phyloP scores from a whole-genome alignment of 2,797 vertebrate species.

The Pangasius macronema region DNA sequence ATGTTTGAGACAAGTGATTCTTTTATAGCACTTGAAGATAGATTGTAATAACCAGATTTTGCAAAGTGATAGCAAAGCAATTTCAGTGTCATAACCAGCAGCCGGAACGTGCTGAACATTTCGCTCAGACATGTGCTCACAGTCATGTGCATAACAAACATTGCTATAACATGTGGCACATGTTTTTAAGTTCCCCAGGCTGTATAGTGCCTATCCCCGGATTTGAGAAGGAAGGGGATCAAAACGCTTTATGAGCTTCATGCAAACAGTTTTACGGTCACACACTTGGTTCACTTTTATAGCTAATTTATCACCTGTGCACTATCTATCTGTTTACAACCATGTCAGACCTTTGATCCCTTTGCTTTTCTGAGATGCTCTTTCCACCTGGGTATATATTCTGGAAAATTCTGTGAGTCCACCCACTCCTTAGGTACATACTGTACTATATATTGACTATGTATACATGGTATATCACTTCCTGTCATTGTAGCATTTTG shows the following conservation, averaged over 20 bases:
- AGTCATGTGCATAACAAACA: not conserved
- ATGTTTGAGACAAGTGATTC: not conserved
- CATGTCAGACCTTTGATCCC: slow-evolving; percentile 33
- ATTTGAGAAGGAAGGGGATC: not conserved
- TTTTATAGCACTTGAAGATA: not conserved
- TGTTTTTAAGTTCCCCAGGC: not conserved
- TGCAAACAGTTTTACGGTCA: slow-evolving; percentile 25
- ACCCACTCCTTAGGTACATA: not conserved
- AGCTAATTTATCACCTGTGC: slow-evolving; percentile 30
- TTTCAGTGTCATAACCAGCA: not conserved
- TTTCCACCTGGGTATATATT: not conserved
- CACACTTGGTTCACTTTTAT: slow-evolving; percentile 33
- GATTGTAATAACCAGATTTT: not conserved
- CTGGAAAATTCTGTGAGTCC: slow-evolving; percentile 6
- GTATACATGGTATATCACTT: not conserved
- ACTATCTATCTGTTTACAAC: slow-evolving; percentile 26
- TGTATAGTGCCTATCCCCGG: no score
- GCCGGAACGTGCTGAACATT: not conserved
- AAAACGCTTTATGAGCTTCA: slow-evolving; percentile 21
- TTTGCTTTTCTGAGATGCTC: not conserved
- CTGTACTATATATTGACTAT: not conserved
- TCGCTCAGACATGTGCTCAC: not conserved
- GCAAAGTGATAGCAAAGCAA: not conserved
- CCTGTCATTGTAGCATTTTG: not conserved
- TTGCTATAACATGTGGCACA: not conserved